Base-by-base conservation (phyloP, 1,140 invertebrate species). In the Drosophila chauvacae region DNA sequence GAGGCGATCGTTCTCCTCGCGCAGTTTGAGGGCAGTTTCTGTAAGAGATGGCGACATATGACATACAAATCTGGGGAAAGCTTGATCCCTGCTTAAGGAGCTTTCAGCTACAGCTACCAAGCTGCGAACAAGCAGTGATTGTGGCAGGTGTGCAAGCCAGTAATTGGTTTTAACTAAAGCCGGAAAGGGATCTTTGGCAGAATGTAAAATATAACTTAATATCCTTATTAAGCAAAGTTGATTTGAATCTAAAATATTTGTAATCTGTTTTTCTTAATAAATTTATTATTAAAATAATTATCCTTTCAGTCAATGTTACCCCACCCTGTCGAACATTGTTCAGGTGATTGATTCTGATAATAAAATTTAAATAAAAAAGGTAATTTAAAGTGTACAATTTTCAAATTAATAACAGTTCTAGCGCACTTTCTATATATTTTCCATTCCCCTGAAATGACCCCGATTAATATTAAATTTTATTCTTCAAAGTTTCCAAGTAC, bases 1-100 rank as follows among this genome's bases (percentile, higher is more conserved):
- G n/a, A 96, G 92, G 57, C 94, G 93, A 71, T 95, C 95, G 77
- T 96, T 96, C 80, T 96, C 95, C 59, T 94, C 83, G 47, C 95
- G 94, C 7, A 96, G 91, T 63, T 95, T 92, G 57, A 81, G 71
- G n/a, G 77, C 61, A 3, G 81, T 72, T 55, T 92, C 91, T 92
- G 72, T 4, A 79, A 87, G 53, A 53, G 18, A 30, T 26, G 4
- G 10, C n/a, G 10, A 33, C 10, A 10, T 39, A 10, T 13, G 6
- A 10, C 23, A 13, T 13, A 14, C n/a, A 23, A 7, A 3, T 13
- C 16, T 39, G 9, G 5, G 10, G 23, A 26, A 39, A 3, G 26
- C 30, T 14, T 20, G 0, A 35, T 14, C 23, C 20, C 26, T 10
- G 16, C 9, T n/a, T 14, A 23, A 26, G 16, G 16, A 48, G 41